Percentiles rank a stretch among this genome's conserved stretches.
These are phyloP conservation scores for Dicycla oo DNA, from an alignment of 2,888 invertebrate genomes.

Conservation along the genomic window DNA sequence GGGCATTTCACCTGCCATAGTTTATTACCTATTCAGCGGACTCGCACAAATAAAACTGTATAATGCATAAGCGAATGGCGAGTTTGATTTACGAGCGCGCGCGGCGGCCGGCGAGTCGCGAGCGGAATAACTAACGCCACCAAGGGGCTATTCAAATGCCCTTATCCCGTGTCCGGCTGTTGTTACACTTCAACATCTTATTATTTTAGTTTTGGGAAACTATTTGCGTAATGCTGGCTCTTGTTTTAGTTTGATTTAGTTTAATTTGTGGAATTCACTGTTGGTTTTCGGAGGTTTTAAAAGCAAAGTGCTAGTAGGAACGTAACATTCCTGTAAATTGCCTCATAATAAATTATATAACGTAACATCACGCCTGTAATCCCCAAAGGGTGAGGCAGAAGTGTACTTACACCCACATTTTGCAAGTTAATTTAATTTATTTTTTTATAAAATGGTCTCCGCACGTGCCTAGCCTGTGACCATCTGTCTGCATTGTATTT, in stretches of 20 bases:
- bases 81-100: conserved; percentile 89
- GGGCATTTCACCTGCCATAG: conserved; percentile 88
- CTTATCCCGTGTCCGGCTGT: conserved; percentile 70
- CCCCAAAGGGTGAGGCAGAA: no score
- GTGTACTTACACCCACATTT: no score
- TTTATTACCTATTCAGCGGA: conserved; percentile 90
- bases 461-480: conserved; percentile 36
- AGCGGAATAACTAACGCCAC: conserved; percentile 88
- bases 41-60: conserved; percentile 91
- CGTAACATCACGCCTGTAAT: no score
- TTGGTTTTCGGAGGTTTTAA: conserved; percentile 23
- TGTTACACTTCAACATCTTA: conserved; percentile 69
- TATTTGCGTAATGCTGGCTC: conserved; percentile 41
- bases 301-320: neutral
- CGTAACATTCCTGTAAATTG: neutral
- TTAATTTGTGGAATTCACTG: conserved; percentile 9
- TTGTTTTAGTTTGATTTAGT: conserved; percentile 52
- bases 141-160: conserved; percentile 83
- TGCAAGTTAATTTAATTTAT: neutral
- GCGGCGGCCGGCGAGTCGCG: conserved; percentile 80
- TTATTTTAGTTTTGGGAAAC: conserved; percentile 65
- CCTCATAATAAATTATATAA: neutral
- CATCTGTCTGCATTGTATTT: conserved; percentile 63
- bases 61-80: conserved; percentile 90
- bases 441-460: conserved; percentile 25